Base-by-base conservation (phyloP, 2,797 vertebrate species). In the Propithecus perrieri region DNA sequence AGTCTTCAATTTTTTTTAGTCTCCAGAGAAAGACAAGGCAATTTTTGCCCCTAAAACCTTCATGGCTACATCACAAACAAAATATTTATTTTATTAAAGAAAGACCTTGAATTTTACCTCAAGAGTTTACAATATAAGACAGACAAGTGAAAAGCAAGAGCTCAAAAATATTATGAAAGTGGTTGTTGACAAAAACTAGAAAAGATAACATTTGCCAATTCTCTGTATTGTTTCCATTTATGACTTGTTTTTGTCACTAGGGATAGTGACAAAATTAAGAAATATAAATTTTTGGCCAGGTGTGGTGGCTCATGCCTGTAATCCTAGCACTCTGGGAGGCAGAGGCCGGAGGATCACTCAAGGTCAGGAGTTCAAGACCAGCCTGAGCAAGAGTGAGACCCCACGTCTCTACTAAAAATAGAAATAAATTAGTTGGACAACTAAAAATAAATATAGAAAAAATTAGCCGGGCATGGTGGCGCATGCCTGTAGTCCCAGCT, bases 1-100 rank as follows among this genome's bases (percentile, higher is more conserved):
- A 88, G 20, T 61, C 35, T 96, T 80, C 12, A 53, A 11, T 33
- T 78, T 74, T 78, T 79, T 88, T 50, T 38, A 48, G 48, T 61
- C 26, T 85, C 53, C 41, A 63, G 10, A 17, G 28, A 65, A 35
- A 81, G 12, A 57, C 26, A 94, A 87, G 5, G 30, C 28, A 53
- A 50, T 59, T 80, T 46, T 95, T 74, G 11, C 14, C 35, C 48
- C 80, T 79, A 67, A 89, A 88, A 50, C 30, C n/a, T 91, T 89
- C 35, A 88, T 55, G 74, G 53, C 76, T 61, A 13, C 30, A 83
- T 94, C 50, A 61, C 12, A 92, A 48, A 84, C 22, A 87, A 81
- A 91, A 83, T 86, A 53, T 69, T 94, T 81, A 48, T 50, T 92
- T 88, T 91, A 48, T 83, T 61, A 75, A 91, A 38, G 35, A 84